Conservation (phyloP, 1,140 invertebrate species). For the Cotesia chilonis region DNA sequence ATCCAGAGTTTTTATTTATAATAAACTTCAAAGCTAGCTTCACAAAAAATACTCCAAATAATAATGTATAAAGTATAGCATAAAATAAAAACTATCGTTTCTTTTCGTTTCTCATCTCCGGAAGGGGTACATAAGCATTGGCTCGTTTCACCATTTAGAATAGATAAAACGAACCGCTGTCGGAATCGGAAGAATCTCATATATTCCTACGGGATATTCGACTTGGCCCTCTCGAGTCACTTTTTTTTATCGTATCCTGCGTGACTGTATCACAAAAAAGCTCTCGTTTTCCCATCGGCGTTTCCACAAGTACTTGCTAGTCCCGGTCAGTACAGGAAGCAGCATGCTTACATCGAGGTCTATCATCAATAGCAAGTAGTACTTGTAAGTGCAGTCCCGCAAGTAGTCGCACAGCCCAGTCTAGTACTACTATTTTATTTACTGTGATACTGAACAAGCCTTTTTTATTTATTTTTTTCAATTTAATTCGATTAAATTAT, state of each 20-base stretch:
- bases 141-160: constrained; percentile 10
- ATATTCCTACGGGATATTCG: constrained; percentile 33
- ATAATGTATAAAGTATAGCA: too few species aligned
- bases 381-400: neutral
- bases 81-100: too few species aligned
- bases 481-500: too few species aligned
- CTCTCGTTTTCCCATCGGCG: neutral
- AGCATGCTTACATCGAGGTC: neutral
- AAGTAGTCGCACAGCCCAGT: too few species aligned
- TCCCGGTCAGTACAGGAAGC: neutral
- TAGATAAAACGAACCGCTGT: constrained; percentile 10
- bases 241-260: constrained; percentile 15
- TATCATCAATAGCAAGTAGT: neutral
- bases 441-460: too few species aligned
- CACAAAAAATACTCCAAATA: too few species aligned
- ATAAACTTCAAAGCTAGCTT: too few species aligned
- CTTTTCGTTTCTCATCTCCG: too few species aligned
- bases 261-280: constrained; percentile 17
- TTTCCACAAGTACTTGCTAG: neutral
- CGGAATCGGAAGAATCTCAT: constrained; percentile 31
- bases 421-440: too few species aligned
- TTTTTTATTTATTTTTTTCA: too few species aligned
- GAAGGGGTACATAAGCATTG: neutral
- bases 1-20: too few species aligned
- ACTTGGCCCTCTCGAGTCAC: neutral